Percentiles rank a stretch among this genome's conserved stretches.
These are phyloP conservation scores for Neodiprion fabricii DNA, from an alignment of 1,140 invertebrate species.

Conservation along the genomic window DNA sequence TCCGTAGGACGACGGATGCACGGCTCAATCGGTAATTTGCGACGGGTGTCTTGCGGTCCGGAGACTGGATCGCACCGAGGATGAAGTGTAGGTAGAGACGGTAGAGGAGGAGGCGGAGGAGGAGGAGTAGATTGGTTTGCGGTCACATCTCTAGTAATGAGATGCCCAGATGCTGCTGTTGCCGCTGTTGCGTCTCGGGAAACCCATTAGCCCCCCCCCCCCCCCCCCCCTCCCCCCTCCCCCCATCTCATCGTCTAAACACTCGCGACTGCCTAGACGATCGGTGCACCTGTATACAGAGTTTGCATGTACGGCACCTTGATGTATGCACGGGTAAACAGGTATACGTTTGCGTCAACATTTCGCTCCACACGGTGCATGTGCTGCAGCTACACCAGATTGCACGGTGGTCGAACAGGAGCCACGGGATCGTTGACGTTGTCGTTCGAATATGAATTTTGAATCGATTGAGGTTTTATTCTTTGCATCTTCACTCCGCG, in stretches of 20 bases:
- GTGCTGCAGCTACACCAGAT: no score
- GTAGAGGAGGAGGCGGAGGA: slow-evolving; percentile 36
- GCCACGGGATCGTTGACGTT: no score
- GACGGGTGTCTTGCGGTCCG: slow-evolving; percentile 49
- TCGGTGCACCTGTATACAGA: not conserved
- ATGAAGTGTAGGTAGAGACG: slow-evolving; percentile 37
- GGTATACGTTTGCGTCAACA: no score
- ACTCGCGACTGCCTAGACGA: not conserved
- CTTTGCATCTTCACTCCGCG: no score
- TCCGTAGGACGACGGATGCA: no score
- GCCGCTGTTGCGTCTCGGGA: slow-evolving; percentile 51
- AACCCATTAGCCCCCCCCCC: slow-evolving; percentile 50
- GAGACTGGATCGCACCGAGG: slow-evolving; percentile 36
- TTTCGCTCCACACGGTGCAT: no score
- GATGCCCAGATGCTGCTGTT: slow-evolving; percentile 46
- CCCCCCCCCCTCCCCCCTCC: not conserved
- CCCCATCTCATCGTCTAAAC: not conserved
- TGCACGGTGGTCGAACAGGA: no score
- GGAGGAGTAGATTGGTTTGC: slow-evolving; percentile 56
- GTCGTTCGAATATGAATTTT: no score
- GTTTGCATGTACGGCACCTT: not conserved
- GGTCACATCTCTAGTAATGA: slow-evolving; percentile 61
- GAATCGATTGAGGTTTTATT: no score
- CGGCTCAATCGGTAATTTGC: no score
- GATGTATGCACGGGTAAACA: no score